Evolutionary conservation across 2,113 vertebrate species (phyloP).

Genomic region (Apodemus speciosus): DNA sequence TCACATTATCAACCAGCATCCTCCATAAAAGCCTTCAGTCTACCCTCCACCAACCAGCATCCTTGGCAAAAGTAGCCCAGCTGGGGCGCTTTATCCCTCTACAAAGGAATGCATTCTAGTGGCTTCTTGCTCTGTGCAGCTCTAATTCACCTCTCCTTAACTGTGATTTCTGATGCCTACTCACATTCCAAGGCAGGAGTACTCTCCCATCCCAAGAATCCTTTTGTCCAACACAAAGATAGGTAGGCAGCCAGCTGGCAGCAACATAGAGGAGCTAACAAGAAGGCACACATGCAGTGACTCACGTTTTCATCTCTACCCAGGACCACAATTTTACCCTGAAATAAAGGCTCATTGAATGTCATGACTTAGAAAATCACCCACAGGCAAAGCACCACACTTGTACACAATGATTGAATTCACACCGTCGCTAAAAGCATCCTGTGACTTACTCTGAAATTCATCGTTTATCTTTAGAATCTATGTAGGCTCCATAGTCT

Average conservation of each 20-base stretch:
- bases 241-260: background rate
- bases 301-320: background rate
- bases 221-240: background rate
- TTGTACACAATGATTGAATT: background rate
- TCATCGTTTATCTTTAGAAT: conserved; percentile 71
- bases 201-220: background rate
- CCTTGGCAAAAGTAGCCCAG: background rate
- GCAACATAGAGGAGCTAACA: background rate
- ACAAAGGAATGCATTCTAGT: background rate
- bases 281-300: background rate
- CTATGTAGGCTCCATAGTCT: conserved; percentile 69
- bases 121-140: background rate
- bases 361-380: conserved; percentile 14
- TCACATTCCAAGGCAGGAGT: background rate
- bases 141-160: background rate
- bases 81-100: background rate
- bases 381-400: background rate
- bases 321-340: background rate
- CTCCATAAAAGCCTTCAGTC: background rate
- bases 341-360: background rate
- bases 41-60: background rate
- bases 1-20: background rate
- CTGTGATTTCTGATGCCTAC: background rate
- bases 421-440: background rate
- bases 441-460: background rate